Base-by-base conservation (phyloP, 2,888 invertebrate species). In the Diaperis boleti region DNA sequence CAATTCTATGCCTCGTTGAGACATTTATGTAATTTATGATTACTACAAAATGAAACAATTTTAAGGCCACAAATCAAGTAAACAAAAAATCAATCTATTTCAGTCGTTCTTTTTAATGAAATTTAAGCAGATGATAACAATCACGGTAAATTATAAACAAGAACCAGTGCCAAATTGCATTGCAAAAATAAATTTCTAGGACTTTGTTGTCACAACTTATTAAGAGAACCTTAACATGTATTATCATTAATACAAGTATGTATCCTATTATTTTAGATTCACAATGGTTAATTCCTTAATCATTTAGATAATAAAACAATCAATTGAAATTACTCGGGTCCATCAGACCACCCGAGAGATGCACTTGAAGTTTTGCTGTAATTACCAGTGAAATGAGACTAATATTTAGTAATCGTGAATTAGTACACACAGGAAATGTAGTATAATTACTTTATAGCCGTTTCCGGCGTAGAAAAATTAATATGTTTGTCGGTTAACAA, bases 371-470 rank as follows among this genome's bases (percentile, higher is more conserved):
- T 15, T 39, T 39, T 7, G 17, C 39, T 39, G 8, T 39, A 39
- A 39, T 39, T 39, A 39, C 39, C 8, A 14, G 15, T n/a, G 26
- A 47, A 31, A 47, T 14, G 31, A 22, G n/a, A 8, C 26, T 11
- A 26, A 47, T 31, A 45, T 47, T 47, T 31, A 17, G 11, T 45
- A 29, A 47, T 47, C 22, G 17, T 47, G 47, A 31, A 31, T 47
- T 47, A 31, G 13, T 22, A 44, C 47, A 31, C 44, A 31, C 42
- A 1, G 47, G 47, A 47, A 47, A 47, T 29, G 31, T 47, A 13
- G 29, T 14, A 10, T 39, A 31, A 29, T 29, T 31, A 14, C 15
- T 47, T 47, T 31, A 31, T 47, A 31, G 15, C 31, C 14, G 47
- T 15, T 47, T 47, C 47, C 47, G 47, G 47, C 13, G 20, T 3